A percentile compares a stretch with the other conserved stretches of the same genome.
Conservation (phyloP, 2,797 vertebrate genomes). For the Aeoliscus strigatus region DNA sequence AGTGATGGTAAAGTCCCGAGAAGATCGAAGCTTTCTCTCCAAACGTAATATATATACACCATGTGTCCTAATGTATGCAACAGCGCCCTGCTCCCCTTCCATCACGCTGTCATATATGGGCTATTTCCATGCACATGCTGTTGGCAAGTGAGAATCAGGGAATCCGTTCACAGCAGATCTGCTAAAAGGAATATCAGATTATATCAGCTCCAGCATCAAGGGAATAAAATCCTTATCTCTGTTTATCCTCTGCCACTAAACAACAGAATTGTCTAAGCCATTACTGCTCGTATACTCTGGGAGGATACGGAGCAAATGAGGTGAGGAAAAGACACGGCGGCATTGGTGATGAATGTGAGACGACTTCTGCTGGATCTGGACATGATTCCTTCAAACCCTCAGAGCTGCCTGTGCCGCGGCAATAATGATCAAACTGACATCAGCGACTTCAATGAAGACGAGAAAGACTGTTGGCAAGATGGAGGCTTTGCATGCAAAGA, state of each 20-base stretch:
- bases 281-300: conserved; percentile 15
- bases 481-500: too few species aligned
- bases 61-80: conserved; percentile 17
- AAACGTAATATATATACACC: not conserved
- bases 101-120: not conserved
- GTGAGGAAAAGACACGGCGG: conserved; percentile 69
- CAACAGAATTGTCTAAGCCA: conserved; percentile 26
- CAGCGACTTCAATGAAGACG: conserved; percentile 33
- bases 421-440: conserved; percentile 33
- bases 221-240: conserved; percentile 5
- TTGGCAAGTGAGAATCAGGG: conserved; percentile 10
- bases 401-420: conserved; percentile 39
- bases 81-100: conserved; percentile 1
- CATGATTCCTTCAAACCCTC: conserved; percentile 56
- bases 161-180: conserved; percentile 17
- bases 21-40: too few species aligned
- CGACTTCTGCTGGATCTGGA: conserved; percentile 55
- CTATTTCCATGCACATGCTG: conserved; percentile 11
- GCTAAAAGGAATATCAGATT: too few species aligned
- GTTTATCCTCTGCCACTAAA: conserved; percentile 11
- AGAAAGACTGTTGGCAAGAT: conserved; percentile 15
- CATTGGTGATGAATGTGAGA: conserved; percentile 77
- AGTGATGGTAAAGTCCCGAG: not conserved
- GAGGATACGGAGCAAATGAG: conserved; percentile 62
- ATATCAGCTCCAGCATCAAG: too few species aligned